Evolutionary conservation across 2,113 vertebrate species (phyloP).

Genomic region (Callospermophilus lateralis): DNA sequence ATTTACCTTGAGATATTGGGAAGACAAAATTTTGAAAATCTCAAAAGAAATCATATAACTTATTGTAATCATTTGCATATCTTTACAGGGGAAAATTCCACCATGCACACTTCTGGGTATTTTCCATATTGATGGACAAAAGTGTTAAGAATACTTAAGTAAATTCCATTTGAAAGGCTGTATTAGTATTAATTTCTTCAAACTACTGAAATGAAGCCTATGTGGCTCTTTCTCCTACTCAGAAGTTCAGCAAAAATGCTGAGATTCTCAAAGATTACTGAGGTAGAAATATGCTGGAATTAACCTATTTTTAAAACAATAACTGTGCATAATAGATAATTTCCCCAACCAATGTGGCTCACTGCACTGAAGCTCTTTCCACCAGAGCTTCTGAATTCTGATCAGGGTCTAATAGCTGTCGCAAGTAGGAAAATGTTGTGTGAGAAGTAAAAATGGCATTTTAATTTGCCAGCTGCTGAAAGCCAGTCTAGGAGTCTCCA

Average conservation of each 20-base stretch:
- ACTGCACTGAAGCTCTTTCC: neutral
- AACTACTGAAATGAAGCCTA: conserved; percentile 33
- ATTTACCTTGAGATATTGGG: neutral
- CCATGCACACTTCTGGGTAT: conserved; percentile 17
- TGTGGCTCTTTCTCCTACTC: conserved; percentile 37
- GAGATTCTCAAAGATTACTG: conserved; percentile 27
- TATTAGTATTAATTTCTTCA: conserved; percentile 71
- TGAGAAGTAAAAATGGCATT: conserved; percentile 49
- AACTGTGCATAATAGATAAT: conserved; percentile 13
- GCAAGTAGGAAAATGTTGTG: neutral
- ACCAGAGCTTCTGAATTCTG: conserved; percentile 55
- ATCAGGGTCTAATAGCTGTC: neutral
- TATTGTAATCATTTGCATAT: conserved; percentile 57
- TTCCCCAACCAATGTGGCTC: conserved; percentile 25
- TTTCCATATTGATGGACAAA: conserved; percentile 52
- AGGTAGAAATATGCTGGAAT: conserved; percentile 53
- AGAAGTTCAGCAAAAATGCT: conserved; percentile 56
- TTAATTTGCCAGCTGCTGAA: conserved; percentile 27
- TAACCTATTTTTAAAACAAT: conserved; percentile 64
- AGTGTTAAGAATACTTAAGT: conserved; percentile 60
- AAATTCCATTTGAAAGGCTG: conserved; percentile 51
- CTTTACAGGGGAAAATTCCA: conserved; percentile 61
- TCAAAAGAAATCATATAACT: conserved; percentile 59
- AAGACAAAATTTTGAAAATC: conserved; percentile 64
- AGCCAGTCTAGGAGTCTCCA: neutral